Base-by-base conservation (phyloP, 2,888 invertebrate species). In the Palloptera scutellata region DNA sequence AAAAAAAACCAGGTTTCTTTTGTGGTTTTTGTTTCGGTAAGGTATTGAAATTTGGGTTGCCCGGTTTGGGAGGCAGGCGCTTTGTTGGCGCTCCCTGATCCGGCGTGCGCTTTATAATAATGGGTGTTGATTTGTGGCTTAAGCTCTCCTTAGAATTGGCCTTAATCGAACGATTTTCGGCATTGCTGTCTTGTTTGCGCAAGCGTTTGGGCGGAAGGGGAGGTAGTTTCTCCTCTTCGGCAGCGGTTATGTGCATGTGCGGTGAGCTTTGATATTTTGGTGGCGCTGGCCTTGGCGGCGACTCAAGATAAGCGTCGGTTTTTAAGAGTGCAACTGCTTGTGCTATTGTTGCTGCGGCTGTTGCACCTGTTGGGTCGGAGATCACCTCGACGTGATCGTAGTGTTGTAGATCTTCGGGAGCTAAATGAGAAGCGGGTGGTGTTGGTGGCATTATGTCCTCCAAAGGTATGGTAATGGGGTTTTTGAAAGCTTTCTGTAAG, bases 401-500 rank as follows among this genome's bases (percentile, higher is more conserved):
- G 43, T 85, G 83, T 40, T 83, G 78, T 1, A 86, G 86, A 4
- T 86, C 86, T 53, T 84, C 84, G 0, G 86, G 84, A 0, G 78
- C 78, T 11, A 81, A 74, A 45, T 79, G 78, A 2, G 80, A 80
- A 70, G 78, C 72, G 66, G 83, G 82, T 10, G 85, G 80, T 43
- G 81, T 79, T 1, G 86, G 85, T 13, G 87, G 81, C 72, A 87
- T 81, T 0, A 90, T 86, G 75, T 91, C 91, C 1, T 86, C 84
- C 68, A 92, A 88, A 30, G 88, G 86, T 51, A 93, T 86, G 0
- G 92, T 91, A 1, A 93, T 86, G 0, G 94, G 94, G 84, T 95
- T 94, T 82, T 91, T 93, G 86, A 94, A 94, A 0, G 95, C 95
- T 79, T 93, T 87, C 79, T 95, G 95, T 63, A 95, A 85, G 79